Evolutionary conservation across 2,797 vertebrate genomes (phyloP).

Genomic region (Manis pentadactyla): DNA sequence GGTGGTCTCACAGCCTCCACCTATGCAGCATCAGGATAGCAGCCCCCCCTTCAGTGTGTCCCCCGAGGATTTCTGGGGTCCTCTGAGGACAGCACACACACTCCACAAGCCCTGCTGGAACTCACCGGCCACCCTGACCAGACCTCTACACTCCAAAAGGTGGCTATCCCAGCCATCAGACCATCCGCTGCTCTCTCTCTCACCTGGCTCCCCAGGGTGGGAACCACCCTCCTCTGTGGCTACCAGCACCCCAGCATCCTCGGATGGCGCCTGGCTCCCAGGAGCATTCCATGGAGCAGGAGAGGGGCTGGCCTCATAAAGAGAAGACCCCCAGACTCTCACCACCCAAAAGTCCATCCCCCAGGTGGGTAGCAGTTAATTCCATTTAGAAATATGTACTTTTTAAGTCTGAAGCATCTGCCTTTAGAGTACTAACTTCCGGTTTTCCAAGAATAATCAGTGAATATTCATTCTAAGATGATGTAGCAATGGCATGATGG

Average conservation of each 20-base stretch:
- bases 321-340: neutral
- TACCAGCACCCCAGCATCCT: neutral
- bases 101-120: neutral
- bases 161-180: neutral
- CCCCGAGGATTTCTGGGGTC: neutral
- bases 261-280: neutral
- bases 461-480: neutral
- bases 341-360: neutral
- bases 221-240: neutral
- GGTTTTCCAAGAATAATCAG: neutral
- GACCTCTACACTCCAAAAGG: neutral
- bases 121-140: neutral
- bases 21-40: neutral
- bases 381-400: neutral
- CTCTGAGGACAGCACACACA: neutral
- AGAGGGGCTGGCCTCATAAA: neutral
- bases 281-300: accelerated
- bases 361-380: neutral
- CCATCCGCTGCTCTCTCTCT: neutral
- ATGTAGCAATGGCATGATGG: neutral
- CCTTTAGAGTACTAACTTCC: neutral
- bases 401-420: neutral
- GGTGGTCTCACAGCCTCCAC: neutral
- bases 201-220: neutral
- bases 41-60: neutral